A percentile compares a stretch with the other conserved stretches of the same genome.
Conservation (phyloP, 1,140 invertebrate species). For the Ips nitidus region DNA sequence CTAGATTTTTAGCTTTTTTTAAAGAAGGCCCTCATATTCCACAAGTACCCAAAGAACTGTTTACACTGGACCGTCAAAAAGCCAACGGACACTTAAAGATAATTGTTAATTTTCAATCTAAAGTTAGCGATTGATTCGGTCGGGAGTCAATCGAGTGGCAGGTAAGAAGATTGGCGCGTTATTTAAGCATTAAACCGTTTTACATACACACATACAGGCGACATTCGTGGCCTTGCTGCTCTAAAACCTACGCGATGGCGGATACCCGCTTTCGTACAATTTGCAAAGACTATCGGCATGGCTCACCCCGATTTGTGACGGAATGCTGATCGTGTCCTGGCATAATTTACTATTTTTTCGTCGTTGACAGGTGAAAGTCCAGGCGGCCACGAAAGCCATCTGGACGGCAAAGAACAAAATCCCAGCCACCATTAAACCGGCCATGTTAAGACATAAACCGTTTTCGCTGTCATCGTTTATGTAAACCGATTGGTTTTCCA, state of each 20-base stretch:
- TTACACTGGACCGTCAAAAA: too few species aligned
- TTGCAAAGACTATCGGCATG: conserved; percentile 81
- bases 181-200: conserved; percentile 20
- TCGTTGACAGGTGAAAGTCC: conserved; percentile 82
- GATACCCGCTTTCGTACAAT: conserved; percentile 77
- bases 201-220: conserved; percentile 13
- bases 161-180: conserved; percentile 36
- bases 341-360: conserved; percentile 61
- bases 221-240: background rate
- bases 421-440: conserved; percentile 77
- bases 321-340: conserved; percentile 57
- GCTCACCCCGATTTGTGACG: conserved; percentile 58
- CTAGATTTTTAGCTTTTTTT: too few species aligned
- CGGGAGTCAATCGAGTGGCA: conserved; percentile 12
- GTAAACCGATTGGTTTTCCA: conserved; percentile 55
- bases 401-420: conserved; percentile 80
- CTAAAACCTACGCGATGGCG: conserved; percentile 79
- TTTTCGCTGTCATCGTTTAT: conserved; percentile 48
- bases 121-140: too few species aligned
- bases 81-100: too few species aligned
- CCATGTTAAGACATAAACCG: conserved; percentile 73
- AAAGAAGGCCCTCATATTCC: too few species aligned
- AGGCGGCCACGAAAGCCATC: conserved; percentile 77
- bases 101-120: too few species aligned
- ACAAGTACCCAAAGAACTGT: too few species aligned